Percentiles rank a stretch among this genome's conserved stretches.
These are phyloP conservation scores for Blastobasis lacticolella DNA, from an alignment of 2,888 invertebrate species.

Conservation along the genomic window DNA sequence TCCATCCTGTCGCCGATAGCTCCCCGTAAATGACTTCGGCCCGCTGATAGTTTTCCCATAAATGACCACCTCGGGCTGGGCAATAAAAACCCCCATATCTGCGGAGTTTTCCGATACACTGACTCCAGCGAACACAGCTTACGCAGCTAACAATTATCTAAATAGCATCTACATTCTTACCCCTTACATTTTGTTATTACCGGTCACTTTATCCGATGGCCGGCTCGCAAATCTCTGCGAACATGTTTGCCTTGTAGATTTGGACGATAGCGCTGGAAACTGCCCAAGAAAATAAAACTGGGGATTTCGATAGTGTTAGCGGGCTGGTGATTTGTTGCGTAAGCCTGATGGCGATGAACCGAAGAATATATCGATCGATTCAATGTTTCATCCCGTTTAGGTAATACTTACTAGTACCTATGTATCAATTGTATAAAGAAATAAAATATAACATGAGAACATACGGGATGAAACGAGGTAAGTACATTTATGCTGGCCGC, in stretches of 20 bases:
- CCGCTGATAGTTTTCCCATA: conserved; percentile 68
- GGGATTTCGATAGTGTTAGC: conserved; percentile 31
- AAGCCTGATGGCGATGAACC: background rate
- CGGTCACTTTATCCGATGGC: conserved; percentile 70
- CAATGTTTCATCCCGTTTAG: background rate
- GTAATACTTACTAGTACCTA: too few relatives aligned
- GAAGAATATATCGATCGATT: background rate
- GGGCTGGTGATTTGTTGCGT: conserved; percentile 15
- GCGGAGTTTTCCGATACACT: conserved; percentile 69
- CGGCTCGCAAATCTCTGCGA: conserved; percentile 62
- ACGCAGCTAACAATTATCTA: conserved; percentile 73
- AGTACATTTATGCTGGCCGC: too few relatives aligned
- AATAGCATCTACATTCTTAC: conserved; percentile 75
- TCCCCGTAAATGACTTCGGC: conserved; percentile 13
- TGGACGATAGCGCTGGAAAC: conserved; percentile 49
- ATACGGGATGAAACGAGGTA: too few relatives aligned
- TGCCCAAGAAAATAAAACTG: conserved; percentile 47
- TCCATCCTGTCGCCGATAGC: conserved; percentile 40
- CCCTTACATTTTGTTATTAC: conserved; percentile 75
- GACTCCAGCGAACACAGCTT: conserved; percentile 39
- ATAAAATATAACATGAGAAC: too few relatives aligned
- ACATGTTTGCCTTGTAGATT: conserved; percentile 65
- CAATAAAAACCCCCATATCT: conserved; percentile 62
- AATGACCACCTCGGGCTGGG: conserved; percentile 63
- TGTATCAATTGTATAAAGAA: too few relatives aligned